Percentiles rank a stretch among this genome's conserved stretches.
These are phyloP conservation scores for Pteria penguin DNA, from an alignment of 2,888 invertebrate species.

Conservation along the genomic window DNA sequence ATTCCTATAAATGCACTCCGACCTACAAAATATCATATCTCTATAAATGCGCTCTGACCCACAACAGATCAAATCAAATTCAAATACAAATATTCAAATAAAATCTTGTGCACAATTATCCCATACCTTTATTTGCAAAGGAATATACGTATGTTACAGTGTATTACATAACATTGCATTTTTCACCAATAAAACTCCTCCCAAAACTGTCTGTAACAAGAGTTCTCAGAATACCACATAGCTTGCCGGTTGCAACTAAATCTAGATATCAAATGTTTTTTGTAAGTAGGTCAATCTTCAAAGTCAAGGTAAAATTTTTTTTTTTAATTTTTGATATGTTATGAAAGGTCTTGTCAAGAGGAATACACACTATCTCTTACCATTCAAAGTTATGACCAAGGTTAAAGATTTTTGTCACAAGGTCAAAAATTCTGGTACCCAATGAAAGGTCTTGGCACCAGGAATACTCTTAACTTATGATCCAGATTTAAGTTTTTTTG, in stretches of 20 bases:
- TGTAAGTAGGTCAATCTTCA: not conserved
- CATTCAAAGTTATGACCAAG: not conserved
- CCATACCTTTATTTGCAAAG: too few species aligned
- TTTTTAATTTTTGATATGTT: not conserved
- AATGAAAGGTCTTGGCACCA: not conserved
- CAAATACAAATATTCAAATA: too few species aligned
- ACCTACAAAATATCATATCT: constrained; percentile 71
- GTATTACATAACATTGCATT: too few species aligned
- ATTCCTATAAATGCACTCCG: constrained; percentile 94
- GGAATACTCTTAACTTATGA: not conserved
- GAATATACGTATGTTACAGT: too few species aligned
- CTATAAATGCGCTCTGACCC: too few species aligned
- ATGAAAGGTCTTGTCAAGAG: not conserved
- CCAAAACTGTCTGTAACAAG: too few species aligned
- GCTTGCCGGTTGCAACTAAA: too few species aligned
- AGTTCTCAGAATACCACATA: too few species aligned
- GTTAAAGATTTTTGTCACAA: not conserved
- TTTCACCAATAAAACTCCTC: too few species aligned
- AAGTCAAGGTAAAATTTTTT: not conserved
- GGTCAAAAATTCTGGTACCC: not conserved
- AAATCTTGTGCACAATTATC: too few species aligned
- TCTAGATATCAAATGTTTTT: too few species aligned
- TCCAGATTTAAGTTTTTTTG: not conserved
- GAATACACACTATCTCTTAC: not conserved
- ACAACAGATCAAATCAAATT: too few species aligned